These are phyloP conservation scores for Hypercompe scribonia DNA, from an alignment of 2,888 invertebrate species.

Conservation along the genomic window DNA sequence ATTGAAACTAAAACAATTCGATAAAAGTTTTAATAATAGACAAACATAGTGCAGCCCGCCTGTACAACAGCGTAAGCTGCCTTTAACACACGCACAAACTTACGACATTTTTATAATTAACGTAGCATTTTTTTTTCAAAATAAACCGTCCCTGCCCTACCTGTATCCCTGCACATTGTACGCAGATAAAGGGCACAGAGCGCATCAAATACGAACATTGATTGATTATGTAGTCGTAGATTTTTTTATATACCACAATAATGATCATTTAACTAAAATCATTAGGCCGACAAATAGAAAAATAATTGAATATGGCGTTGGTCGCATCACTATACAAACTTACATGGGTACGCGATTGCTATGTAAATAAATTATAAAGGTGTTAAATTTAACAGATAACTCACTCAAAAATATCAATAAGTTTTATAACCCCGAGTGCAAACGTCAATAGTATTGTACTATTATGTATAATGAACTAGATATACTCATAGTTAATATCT, in stretches of 20 bases:
- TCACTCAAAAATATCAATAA: background rate
- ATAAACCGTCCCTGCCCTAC: background rate
- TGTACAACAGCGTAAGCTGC: conserved; percentile 41
- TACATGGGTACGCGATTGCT: conserved; percentile 17
- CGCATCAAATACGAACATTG: background rate
- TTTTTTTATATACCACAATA: conserved; percentile 12
- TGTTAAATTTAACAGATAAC: background rate
- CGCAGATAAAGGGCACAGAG: background rate
- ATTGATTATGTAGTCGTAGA: background rate
- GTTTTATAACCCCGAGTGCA: background rate
- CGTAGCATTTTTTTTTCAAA: background rate
- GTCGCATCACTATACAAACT: conserved; percentile 35
- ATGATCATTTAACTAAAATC: conserved; percentile 43
- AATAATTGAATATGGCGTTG: conserved; percentile 45
- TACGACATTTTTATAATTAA: background rate
- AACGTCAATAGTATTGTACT: background rate
- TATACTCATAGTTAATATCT: background rate
- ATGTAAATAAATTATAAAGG: conserved; percentile 4
- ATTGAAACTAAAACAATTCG: background rate
- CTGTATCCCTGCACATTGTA: background rate
- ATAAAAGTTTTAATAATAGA: background rate
- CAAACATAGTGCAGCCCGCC: conserved; percentile 40
- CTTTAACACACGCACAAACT: conserved; percentile 23
- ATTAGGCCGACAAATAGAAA: conserved; percentile 57
- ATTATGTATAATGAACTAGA: background rate